Evolutionary conservation across 2,113 vertebrate species (phyloP).

Genomic region (Tyrannus savana): DNA sequence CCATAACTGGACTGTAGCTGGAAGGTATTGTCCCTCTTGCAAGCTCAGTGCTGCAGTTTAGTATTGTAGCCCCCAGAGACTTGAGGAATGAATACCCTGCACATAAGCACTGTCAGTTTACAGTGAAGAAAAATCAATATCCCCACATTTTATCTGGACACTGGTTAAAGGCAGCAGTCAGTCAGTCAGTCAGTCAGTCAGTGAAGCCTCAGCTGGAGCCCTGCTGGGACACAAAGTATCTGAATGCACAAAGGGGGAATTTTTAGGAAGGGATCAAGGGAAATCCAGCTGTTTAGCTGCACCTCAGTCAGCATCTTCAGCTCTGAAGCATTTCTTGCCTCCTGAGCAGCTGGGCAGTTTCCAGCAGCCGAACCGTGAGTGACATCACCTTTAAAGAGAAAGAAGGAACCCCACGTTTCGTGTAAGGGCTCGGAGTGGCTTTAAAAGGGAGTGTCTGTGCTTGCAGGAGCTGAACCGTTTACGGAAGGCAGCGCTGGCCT

Average conservation of each 20-base stretch:
- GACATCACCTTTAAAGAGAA: neutral
- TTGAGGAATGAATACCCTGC: neutral
- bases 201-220: neutral
- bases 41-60: neutral
- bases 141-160: neutral
- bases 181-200: neutral
- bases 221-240: neutral
- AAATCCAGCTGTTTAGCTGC: neutral
- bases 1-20: neutral
- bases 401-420: neutral
- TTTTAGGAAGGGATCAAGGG: neutral
- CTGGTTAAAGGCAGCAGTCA: neutral
- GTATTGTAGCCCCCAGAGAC: neutral
- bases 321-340: neutral
- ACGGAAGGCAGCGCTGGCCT: conserved; percentile 92
- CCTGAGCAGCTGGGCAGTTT: neutral
- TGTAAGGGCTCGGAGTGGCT: neutral
- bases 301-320: neutral
- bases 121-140: neutral
- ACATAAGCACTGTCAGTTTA: neutral
- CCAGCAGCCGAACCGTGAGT: neutral
- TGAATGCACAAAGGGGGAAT: neutral
- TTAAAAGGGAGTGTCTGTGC: neutral
- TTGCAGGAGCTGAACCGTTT: conserved; percentile 93
- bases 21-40: neutral